Base-by-base conservation (phyloP, 2,888 invertebrate genomes). In the Cheilosia pagana region DNA sequence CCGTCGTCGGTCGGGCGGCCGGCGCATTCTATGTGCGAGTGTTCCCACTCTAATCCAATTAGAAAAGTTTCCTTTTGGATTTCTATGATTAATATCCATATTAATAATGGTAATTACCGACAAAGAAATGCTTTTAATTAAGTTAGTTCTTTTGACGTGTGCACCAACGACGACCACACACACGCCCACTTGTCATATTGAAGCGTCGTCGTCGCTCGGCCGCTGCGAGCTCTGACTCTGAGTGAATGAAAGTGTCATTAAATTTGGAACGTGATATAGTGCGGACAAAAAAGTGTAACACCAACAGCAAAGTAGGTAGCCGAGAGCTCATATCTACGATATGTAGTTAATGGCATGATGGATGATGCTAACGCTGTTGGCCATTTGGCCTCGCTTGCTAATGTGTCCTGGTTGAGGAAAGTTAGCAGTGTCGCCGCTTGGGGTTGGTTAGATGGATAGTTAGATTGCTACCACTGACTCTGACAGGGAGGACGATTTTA, bases 111-210 rank as follows among this genome's bases (percentile, higher is more conserved):
- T 78, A 71, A 78, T 78, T 78, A 59, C 71, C 41, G 59, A 78
- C 63, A 78, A 71, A 78, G 71, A 78, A 78, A 77, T 31, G 71
- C 63, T 71, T 78, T 71, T 78, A 78, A 78, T 78, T 78, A 71
- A 78, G 63, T 78, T 59, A 63, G 71, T 71, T 71, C 55, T 78
- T 62, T 78, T 77, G 78, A 78, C 78, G 59, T 71, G 78, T 78
- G 70, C 65, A 52, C 57, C 43, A 12, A 28, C 21, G 21, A 28
- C 45, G n/a, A 25, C 55, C 28, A 35, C 19, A 52, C 6, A 19
- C 21, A 21, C n/a, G 60, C 50, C 50, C 21, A 43, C 31, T 31
- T 41, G 60, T 8, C 68, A 57, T 31, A 45, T n/a, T 43, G 16
- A 35, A 19, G 62, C 25, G 48, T 14, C 12, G 39, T 35, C 35